Conservation (phyloP, 1,140 invertebrate genomes). For the Leguminivora glycinivorella region DNA sequence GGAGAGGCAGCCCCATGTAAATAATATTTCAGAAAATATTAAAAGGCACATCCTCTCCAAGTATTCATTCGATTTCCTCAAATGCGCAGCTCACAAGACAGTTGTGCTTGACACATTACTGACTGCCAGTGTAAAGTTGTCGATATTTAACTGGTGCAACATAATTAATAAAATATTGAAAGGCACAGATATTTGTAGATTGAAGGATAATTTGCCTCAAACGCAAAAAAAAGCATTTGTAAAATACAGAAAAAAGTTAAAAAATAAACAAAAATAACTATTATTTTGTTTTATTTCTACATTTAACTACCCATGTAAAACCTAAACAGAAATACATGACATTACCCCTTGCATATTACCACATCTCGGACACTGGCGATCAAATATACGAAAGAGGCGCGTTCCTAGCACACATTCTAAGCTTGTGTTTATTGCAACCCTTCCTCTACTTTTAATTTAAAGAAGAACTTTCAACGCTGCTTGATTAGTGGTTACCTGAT, state of each 20-base stretch:
- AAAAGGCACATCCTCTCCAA: constrained; percentile 3
- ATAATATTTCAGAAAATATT: constrained; percentile 15
- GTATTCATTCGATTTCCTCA: constrained; percentile 17
- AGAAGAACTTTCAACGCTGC: too few species aligned
- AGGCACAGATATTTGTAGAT: constrained; percentile 17
- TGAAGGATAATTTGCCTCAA: neutral
- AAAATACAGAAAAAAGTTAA: constrained; percentile 19
- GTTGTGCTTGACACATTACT: neutral
- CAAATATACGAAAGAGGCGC: too few species aligned
- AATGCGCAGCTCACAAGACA: constrained; percentile 5
- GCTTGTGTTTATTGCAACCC: too few species aligned
- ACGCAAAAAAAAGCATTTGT: constrained; percentile 15
- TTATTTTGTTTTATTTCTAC: neutral
- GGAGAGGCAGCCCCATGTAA: constrained; percentile 12
- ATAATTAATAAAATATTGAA: constrained; percentile 25
- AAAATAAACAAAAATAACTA: constrained; percentile 23
- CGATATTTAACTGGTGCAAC: constrained; percentile 16
- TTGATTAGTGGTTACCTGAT: too few species aligned
- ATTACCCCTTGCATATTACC: too few species aligned
- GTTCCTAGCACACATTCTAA: too few species aligned
- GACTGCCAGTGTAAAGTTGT: neutral
- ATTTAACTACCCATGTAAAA: too few species aligned
- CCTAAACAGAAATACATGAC: too few species aligned
- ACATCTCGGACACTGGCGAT: too few species aligned
- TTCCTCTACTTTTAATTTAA: too few species aligned